phyloP scores from a whole-genome alignment of 2,797 vertebrate genomes.

The Lepilemur ruficaudatus region DNA sequence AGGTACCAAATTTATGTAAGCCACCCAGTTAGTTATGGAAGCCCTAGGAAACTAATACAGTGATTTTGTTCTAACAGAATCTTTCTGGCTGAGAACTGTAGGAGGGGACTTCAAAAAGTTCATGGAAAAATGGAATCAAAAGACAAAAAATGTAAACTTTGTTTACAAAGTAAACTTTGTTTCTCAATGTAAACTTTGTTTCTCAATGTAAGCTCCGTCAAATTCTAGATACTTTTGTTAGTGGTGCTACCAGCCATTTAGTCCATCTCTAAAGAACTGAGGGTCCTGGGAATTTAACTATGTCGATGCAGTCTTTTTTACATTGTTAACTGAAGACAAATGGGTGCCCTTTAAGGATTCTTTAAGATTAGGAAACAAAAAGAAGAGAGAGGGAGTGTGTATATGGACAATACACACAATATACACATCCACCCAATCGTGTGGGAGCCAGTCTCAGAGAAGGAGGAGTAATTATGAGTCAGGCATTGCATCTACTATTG shows the following conservation, averaged over 20 bases:
- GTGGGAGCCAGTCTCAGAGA: neutral
- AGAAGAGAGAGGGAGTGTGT: neutral
- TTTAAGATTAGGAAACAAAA: neutral
- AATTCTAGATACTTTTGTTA: neutral
- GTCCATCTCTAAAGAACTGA: neutral
- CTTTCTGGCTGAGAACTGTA: neutral
- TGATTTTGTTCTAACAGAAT: neutral
- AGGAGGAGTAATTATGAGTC: neutral
- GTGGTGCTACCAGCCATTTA: neutral
- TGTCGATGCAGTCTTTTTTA: neutral
- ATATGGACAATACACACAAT: too few species aligned
- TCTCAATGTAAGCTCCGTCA: neutral
- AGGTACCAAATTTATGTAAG: neutral
- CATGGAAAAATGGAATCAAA: neutral
- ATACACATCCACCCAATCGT: neutral
- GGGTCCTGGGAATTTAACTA: neutral
- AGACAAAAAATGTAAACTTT: neutral
- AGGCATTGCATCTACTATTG: neutral
- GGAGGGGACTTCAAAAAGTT: neutral
- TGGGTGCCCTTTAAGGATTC: neutral
- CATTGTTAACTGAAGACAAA: neutral
- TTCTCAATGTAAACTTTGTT: neutral
- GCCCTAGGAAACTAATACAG: neutral
- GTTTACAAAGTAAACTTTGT: neutral
- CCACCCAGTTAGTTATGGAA: neutral